These are phyloP conservation scores for Eucera pruinosa DNA, from an alignment of 2,888 invertebrate species.

Conservation along the genomic window DNA sequence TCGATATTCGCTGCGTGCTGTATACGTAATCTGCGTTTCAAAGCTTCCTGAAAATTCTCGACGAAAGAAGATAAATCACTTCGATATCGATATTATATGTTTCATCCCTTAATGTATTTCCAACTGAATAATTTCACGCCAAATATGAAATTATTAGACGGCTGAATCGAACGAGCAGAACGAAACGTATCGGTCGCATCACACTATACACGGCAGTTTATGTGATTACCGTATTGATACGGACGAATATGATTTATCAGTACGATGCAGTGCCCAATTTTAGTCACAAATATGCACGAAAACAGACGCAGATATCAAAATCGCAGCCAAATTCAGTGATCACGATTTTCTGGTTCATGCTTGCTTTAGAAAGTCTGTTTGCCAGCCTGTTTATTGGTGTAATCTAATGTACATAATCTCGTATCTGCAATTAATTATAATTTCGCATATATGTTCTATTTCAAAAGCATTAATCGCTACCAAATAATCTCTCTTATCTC, in stretches of 20 bases:
- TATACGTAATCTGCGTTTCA: too few species aligned
- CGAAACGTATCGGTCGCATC: slow-evolving; percentile 16
- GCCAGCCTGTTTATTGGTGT: background rate
- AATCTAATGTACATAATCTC: background rate
- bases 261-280: slow-evolving; percentile 41
- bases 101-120: background rate
- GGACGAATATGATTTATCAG: slow-evolving; percentile 50
- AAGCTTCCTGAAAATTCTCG: too few species aligned
- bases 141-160: slow-evolving; percentile 34
- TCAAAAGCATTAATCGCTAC: background rate
- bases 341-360: slow-evolving; percentile 13
- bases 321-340: slow-evolving; percentile 12
- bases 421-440: background rate
- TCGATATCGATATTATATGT: background rate
- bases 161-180: background rate
- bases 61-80: too few species aligned
- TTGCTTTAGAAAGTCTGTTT: background rate
- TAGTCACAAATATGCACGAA: slow-evolving; percentile 36
- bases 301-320: slow-evolving; percentile 34
- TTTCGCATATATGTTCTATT: background rate
- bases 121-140: slow-evolving; percentile 15
- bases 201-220: slow-evolving; percentile 33
- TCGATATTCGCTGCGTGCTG: background rate
- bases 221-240: slow-evolving; percentile 44
- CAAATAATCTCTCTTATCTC: background rate